Base-by-base conservation (phyloP, 1,140 invertebrate genomes). In the Watersipora subatra region DNA sequence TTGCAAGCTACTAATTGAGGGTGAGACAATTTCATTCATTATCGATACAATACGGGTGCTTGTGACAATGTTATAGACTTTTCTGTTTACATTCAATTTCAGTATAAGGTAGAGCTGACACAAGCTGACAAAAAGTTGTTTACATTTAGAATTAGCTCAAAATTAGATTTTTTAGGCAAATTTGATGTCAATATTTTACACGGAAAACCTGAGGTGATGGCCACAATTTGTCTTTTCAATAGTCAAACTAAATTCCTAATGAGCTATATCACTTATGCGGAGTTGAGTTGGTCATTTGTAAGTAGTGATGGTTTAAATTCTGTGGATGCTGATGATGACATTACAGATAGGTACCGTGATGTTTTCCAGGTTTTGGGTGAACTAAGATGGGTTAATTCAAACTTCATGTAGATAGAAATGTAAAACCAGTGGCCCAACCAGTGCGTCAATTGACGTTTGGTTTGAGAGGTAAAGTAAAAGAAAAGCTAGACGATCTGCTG, bases 391-490 rank as follows among this genome's bases (percentile, higher is more conserved):
- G 30, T 57, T 2, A n/a, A 64, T 1, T 24, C 2, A 25, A 56
- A 66, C n/a, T 57, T 65, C 28, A 56, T 24, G 66, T 66, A 15
- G 61, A 66, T 25, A 2, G 25, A 20, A 29, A 15, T 2, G 67
- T 68, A 1, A 57, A 57, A 55, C 67, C 67, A 1, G 56, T 68
- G 1, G 30, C 46, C 19, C 64, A 62, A 62, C 63, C 62, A 17
- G 22, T 63, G 2, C 25, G 57, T 19, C 7, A 61, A 17, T 59
- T 66, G 20, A 66, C 66, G 22, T 69, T 68, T 66, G 28, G 61
- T 57, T 63, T 68, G 28, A 28, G 67, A 20, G 57, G 64, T 20
- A 59, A 59, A 22, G 0, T 69, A 12, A 57, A 65, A 30, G 30
- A 59, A 15, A 66, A 68, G 22, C 15, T 70, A 0, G 1, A 57